These are phyloP conservation scores for Calidris pygmaea DNA, from an alignment of 2,113 vertebrate genomes.

Conservation along the genomic window DNA sequence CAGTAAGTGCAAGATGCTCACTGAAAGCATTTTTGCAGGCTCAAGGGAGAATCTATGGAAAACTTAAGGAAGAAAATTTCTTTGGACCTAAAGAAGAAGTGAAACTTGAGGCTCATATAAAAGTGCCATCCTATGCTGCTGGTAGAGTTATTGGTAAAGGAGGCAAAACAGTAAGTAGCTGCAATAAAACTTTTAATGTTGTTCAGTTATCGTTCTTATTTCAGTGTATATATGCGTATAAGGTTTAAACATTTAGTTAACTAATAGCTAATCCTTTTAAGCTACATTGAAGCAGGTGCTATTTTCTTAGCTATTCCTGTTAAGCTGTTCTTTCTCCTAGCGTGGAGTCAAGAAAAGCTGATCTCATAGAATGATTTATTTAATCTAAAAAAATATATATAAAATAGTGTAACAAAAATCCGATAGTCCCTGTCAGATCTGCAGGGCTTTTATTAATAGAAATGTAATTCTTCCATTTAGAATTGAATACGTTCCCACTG, in stretches of 20 bases:
- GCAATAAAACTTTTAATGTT: not conserved
- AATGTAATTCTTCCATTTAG: not conserved
- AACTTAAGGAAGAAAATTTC: slow-evolving; percentile 98
- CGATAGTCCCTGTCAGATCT: not conserved
- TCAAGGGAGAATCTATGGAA: slow-evolving; percentile 93
- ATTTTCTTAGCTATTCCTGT: not conserved
- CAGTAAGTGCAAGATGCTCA: not conserved
- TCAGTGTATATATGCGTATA: not conserved
- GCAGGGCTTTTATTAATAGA: not conserved
- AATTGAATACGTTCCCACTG: not conserved
- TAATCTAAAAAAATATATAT: not conserved
- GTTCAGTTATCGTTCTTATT: not conserved
- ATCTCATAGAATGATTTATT: not conserved
- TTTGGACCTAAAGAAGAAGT: slow-evolving; percentile 99
- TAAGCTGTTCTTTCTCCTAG: not conserved
- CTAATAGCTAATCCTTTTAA: not conserved
- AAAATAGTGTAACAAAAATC: not conserved
- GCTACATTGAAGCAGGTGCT: not conserved
- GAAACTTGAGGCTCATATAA: slow-evolving; percentile 97
- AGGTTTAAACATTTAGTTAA: not conserved
- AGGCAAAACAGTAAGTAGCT: slow-evolving; percentile 92
- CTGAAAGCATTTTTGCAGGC: slow-evolving; percentile 73
- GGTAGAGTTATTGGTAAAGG: slow-evolving; percentile 98
- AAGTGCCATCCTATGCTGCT: slow-evolving; percentile 96
- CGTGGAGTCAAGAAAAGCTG: not conserved